A percentile compares a stretch with the other conserved stretches of the same genome.
These are phyloP conservation scores for Pyrocoelia pectoralis DNA, from an alignment of 2,888 invertebrate species.

Conservation along the genomic window DNA sequence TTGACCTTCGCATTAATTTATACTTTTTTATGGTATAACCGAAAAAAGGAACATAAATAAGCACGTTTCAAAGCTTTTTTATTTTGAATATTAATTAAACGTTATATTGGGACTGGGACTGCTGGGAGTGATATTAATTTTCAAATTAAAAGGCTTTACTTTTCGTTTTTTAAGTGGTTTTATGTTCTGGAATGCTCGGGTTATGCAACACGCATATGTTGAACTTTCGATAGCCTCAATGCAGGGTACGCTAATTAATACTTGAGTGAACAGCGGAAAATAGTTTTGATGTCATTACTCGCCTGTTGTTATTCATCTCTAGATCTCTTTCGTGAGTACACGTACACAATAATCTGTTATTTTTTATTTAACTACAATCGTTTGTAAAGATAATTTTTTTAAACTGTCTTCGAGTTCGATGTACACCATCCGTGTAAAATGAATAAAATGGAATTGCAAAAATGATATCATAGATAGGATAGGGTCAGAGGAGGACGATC, in stretches of 20 bases:
- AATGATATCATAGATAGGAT: no score
- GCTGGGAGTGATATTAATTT: no score
- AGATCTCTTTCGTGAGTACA: no score
- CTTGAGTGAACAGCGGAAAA: background rate
- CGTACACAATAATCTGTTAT: no score
- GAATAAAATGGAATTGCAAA: no score
- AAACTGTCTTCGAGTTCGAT: no score
- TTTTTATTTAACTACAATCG: no score
- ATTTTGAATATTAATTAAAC: background rate
- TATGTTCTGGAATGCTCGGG: background rate
- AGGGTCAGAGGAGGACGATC: no score
- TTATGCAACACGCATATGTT: conserved; percentile 23
- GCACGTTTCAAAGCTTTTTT: background rate
- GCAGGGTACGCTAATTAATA: conserved; percentile 20
- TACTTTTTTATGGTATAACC: background rate
- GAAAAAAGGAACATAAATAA: background rate
- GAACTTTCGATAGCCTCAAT: conserved; percentile 41
- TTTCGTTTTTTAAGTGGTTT: background rate
- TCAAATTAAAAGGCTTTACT: background rate
- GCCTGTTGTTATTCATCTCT: no score
- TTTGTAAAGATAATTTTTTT: no score
- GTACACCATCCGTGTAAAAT: no score
- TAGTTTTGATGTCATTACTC: background rate
- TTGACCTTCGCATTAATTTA: background rate
- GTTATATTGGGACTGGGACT: no score